A percentile compares a stretch with the other conserved stretches of the same genome.
These are phyloP conservation scores for Burhinus oedicnemus DNA, from an alignment of 2,113 vertebrate species.

Conservation along the genomic window DNA sequence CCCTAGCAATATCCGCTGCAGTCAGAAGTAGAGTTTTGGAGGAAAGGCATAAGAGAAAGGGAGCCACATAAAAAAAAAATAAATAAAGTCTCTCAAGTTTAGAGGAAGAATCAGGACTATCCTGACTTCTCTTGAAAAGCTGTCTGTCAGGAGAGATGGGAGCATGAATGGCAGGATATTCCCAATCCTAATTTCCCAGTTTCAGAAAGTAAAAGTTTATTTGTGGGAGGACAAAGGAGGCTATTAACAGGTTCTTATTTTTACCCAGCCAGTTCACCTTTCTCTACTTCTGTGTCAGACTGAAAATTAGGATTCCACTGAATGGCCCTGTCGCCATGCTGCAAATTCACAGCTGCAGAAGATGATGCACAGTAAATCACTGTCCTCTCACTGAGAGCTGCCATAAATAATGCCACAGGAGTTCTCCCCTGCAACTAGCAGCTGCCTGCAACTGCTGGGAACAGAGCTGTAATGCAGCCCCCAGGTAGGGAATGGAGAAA, in stretches of 20 bases:
- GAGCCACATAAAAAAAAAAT: not conserved
- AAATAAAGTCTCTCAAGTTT: not conserved
- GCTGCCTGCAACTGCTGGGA: constrained; percentile 48
- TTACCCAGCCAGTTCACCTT: not conserved
- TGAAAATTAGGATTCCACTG: constrained; percentile 38
- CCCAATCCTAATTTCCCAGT: not conserved
- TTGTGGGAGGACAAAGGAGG: not conserved
- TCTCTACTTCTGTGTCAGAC: constrained; percentile 23
- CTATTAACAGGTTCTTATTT: constrained; percentile 15
- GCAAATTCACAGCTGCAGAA: constrained; percentile 60
- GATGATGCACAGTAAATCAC: constrained; percentile 56
- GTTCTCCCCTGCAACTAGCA: constrained; percentile 49
- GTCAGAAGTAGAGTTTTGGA: not conserved
- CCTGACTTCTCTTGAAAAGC: not conserved
- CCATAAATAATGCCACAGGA: constrained; percentile 72
- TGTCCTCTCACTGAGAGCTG: constrained; percentile 58
- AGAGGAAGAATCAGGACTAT: not conserved
- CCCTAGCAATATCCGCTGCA: not conserved
- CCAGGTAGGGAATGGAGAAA: constrained; percentile 24
- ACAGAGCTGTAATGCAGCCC: not conserved
- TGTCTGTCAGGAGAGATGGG: not conserved
- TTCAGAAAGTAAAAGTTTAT: not conserved
- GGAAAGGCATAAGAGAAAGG: not conserved
- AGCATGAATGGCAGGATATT: not conserved
- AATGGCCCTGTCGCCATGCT: not conserved